A percentile compares a stretch with the other conserved stretches of the same genome.
These are phyloP conservation scores for Sisor rabdophorus DNA, from an alignment of 2,113 vertebrate species.

Conservation along the genomic window DNA sequence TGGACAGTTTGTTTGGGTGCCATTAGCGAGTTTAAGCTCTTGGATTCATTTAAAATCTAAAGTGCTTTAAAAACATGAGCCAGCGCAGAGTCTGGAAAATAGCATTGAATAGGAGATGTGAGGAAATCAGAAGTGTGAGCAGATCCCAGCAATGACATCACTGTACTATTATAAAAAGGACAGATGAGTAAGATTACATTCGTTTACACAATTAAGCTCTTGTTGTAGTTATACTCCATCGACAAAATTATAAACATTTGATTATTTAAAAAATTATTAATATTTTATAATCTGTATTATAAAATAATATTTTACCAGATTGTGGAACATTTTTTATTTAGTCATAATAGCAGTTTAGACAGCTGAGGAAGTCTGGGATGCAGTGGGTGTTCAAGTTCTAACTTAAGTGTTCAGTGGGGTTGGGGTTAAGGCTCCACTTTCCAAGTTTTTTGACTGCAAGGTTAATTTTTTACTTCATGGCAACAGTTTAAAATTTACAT, in stretches of 20 bases:
- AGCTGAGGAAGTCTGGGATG: too few relatives aligned
- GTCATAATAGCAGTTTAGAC: too few relatives aligned
- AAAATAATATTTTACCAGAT: too few relatives aligned
- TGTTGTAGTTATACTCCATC: not conserved
- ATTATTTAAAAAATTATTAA: too few relatives aligned
- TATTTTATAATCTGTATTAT: too few relatives aligned
- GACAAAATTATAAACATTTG: not conserved
- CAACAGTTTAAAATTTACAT: too few relatives aligned
- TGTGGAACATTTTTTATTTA: too few relatives aligned
- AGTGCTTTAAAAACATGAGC: conserved; percentile 28
- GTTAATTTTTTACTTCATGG: too few relatives aligned
- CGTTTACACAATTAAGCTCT: not conserved
- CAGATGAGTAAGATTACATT: not conserved
- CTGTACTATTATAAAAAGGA: not conserved
- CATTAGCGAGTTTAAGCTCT: conserved; percentile 52
- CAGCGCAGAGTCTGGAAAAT: not conserved
- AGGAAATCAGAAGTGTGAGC: not conserved
- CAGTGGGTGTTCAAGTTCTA: too few relatives aligned
- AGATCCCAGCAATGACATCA: conserved; percentile 14
- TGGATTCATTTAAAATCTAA: conserved; percentile 40
- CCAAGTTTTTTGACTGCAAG: too few relatives aligned
- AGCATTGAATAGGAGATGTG: not conserved
- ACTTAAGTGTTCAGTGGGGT: too few relatives aligned
- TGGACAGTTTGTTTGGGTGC: conserved; percentile 43
- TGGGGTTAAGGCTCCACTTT: too few relatives aligned